phyloP scores from a whole-genome alignment of 1,140 invertebrate species.

The Cryptotermes secundus region DNA sequence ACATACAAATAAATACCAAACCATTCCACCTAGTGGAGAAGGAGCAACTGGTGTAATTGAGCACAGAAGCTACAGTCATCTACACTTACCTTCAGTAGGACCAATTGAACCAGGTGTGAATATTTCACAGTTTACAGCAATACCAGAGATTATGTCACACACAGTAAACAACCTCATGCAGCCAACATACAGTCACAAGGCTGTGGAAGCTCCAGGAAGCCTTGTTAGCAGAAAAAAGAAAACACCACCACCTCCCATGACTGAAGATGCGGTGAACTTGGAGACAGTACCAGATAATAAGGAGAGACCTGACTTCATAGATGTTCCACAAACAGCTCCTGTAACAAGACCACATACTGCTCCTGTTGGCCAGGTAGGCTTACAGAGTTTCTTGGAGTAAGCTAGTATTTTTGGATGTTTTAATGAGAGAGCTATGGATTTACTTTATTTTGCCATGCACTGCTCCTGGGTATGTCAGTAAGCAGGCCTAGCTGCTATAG shows the following conservation, averaged over 20 bases:
- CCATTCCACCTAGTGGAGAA: not conserved
- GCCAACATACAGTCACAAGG: not conserved
- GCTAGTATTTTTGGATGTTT: too few species aligned
- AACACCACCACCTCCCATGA: not conserved
- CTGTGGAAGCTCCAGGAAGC: not conserved
- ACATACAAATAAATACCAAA: not conserved
- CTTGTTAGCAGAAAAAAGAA: not conserved
- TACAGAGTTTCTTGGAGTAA: not conserved
- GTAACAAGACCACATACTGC: not conserved
- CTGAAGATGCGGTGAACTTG: constrained; percentile 52
- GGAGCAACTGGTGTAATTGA: not conserved
- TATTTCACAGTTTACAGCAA: not conserved
- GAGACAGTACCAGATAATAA: constrained; percentile 65
- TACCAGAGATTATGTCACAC: not conserved
- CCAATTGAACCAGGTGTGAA: not conserved
- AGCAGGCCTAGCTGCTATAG: too few species aligned
- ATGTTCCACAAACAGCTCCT: constrained; percentile 27
- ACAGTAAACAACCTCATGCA: not conserved
- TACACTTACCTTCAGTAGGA: not conserved
- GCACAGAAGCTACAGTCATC: not conserved
- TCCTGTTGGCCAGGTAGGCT: constrained; percentile 22
- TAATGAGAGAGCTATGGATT: too few species aligned
- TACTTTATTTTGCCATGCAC: too few species aligned
- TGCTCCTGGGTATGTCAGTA: too few species aligned
- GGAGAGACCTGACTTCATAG: constrained; percentile 54